Evolutionary conservation across 2,888 invertebrate genomes (phyloP).

Genomic region (Diogma glabrata): DNA sequence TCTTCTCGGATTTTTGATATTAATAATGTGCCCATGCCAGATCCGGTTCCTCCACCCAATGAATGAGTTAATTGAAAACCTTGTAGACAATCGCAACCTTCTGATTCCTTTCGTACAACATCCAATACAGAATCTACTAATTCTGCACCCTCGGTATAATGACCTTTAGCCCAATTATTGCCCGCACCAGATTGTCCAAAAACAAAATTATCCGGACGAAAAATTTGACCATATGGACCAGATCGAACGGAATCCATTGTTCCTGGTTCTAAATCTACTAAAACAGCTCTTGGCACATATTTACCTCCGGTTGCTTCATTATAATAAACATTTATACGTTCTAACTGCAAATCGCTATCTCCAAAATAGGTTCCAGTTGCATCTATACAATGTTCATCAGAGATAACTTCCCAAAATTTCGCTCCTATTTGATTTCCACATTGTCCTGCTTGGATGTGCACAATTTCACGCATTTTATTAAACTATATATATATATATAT

Average conservation of each 20-base stretch:
- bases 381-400: slow-evolving; percentile 90
- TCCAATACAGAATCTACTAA: slow-evolving; percentile 75
- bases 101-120: slow-evolving; percentile 75
- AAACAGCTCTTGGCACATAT: slow-evolving; percentile 87
- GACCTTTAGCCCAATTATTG: slow-evolving; percentile 84
- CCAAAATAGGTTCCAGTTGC: slow-evolving; percentile 84
- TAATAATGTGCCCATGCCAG: slow-evolving; percentile 76
- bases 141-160: slow-evolving; percentile 88
- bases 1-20: slow-evolving; percentile 84
- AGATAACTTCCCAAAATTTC: slow-evolving; percentile 96
- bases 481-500: too few relatives aligned
- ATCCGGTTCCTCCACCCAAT: slow-evolving; percentile 79
- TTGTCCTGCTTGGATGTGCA: slow-evolving; percentile 89
- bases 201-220: slow-evolving; percentile 91
- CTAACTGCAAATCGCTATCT: slow-evolving; percentile 83
- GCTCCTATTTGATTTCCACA: slow-evolving; percentile 96
- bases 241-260: slow-evolving; percentile 96
- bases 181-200: slow-evolving; percentile 81
- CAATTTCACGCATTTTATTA: slow-evolving; percentile 95
- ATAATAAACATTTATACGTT: slow-evolving; percentile 92
- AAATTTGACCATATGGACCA: slow-evolving; percentile 87
- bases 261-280: slow-evolving; percentile 92
- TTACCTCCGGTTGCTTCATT: slow-evolving; percentile 89
- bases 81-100: slow-evolving; percentile 83
- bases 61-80: slow-evolving; percentile 77